Percentiles rank a stretch among this genome's conserved stretches.
Conservation (phyloP, 2,113 vertebrate genomes). For the Corythornis madagascariensis region DNA sequence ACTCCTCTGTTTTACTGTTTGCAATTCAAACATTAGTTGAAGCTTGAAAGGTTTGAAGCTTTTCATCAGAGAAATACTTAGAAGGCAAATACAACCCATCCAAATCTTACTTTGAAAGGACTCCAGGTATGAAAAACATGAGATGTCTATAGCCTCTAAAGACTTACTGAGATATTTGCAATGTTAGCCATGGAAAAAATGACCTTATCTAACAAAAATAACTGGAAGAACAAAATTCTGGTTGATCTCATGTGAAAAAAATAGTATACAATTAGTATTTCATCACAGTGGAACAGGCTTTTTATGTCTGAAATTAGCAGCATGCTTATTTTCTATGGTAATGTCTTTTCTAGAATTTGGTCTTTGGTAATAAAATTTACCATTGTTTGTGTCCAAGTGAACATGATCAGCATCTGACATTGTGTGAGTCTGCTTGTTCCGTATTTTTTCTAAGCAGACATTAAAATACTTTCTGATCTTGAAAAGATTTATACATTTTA, state of each 20-base stretch:
- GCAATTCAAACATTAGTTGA: background rate
- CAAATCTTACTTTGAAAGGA: constrained; percentile 30
- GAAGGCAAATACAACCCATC: constrained; percentile 3
- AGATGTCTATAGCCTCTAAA: background rate
- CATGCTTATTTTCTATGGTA: background rate
- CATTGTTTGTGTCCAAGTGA: background rate
- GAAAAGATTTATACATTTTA: background rate
- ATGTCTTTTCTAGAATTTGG: background rate
- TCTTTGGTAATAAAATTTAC: background rate
- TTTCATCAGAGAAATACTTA: constrained; percentile 12
- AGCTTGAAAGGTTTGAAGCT: constrained; percentile 11
- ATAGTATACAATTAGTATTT: background rate
- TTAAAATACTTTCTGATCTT: background rate
- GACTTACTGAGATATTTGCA: constrained; percentile 38
- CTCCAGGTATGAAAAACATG: constrained; percentile 40
- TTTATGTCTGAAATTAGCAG: background rate
- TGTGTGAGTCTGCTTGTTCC: background rate
- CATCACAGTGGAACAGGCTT: background rate
- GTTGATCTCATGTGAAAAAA: constrained; percentile 10
- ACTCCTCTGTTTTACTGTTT: background rate
- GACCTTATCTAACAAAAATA: constrained; percentile 46
- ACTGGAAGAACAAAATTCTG: constrained; percentile 27
- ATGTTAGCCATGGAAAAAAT: constrained; percentile 60
- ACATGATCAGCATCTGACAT: background rate
- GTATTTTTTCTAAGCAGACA: background rate